A percentile compares a stretch with the other conserved stretches of the same genome.
Conservation (phyloP, 2,888 invertebrate species). For the Agonopterix alstromeriana region DNA sequence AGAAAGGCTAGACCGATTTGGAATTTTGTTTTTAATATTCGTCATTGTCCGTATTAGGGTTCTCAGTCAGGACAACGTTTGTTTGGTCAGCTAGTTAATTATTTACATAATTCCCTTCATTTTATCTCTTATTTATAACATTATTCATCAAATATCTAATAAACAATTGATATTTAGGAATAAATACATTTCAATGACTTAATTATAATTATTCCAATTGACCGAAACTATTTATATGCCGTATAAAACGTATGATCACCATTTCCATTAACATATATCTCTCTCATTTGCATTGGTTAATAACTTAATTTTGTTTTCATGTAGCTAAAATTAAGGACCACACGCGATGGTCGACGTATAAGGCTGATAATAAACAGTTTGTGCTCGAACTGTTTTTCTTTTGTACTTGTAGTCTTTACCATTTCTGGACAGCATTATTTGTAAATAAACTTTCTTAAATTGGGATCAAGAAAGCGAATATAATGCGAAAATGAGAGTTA, state of each 20-base stretch:
- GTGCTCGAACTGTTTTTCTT: conserved; percentile 3
- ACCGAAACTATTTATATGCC: neutral
- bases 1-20: too few relatives aligned
- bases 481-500: neutral
- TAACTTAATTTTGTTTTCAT: conserved; percentile 43
- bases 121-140: too few relatives aligned
- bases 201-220: too few relatives aligned
- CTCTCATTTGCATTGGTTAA: conserved; percentile 49
- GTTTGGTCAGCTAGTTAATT: too few relatives aligned
- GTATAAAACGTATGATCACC: conserved; percentile 1
- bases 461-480: too few relatives aligned
- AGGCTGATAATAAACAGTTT: conserved; percentile 9
- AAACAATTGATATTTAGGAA: too few relatives aligned
- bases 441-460: neutral
- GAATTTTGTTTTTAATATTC: too few relatives aligned
- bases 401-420: conserved; percentile 6
- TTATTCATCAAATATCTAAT: too few relatives aligned
- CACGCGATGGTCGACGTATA: conserved; percentile 27
- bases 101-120: too few relatives aligned
- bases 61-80: too few relatives aligned
- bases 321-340: conserved; percentile 27
- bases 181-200: too few relatives aligned
- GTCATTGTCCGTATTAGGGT: too few relatives aligned
- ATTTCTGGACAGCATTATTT: conserved; percentile 3
- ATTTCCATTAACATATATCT: conserved; percentile 22